Base-by-base conservation (phyloP, 2,797 vertebrate genomes). In the Rachycentron canadum region DNA sequence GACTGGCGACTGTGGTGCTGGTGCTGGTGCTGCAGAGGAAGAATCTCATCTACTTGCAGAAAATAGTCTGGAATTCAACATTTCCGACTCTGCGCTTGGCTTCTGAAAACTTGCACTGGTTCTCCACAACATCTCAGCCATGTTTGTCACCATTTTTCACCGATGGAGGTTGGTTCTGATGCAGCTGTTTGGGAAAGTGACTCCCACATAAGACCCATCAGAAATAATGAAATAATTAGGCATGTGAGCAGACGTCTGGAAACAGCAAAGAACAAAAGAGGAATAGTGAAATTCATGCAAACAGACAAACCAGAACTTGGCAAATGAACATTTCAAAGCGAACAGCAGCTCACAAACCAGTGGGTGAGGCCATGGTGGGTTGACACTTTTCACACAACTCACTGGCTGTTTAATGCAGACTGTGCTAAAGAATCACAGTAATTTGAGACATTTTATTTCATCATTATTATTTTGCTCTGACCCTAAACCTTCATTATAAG, bases 1-100 rank as follows among this genome's bases (percentile, higher is more conserved):
- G 64, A 78, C 79, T 69, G 74, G 76, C 58, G 82, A 73, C 82
- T 76, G 8, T 16, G 65, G 63, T 64, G 32, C 69, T 40, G 67
- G 62, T 53, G 49, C 60, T 13, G 55, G 26, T 25, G 73, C 49
- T 65, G 55, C 56, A 17, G 34, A 50, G 45, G 68, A 84, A 56
- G 59, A 28, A 58, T 69, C 70, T 62, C 17, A 55, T 1, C 57
- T 36, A 23, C n/a, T 4, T 16, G 43, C 13, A 52, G 2, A 57
- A 57, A 49, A 34, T 11, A 59, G 36, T 41, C 41, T 26, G 17
- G 59, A 57, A 21, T 13, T 26, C 14, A 41, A n/a, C n/a, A 10
- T 41, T 25, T 60, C n/a, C 13, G 14, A 16, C 23, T 13, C 49
- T 25, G 47, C 13, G 49, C 5, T 11, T 25, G 49, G 43, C 11